phyloP scores from a whole-genome alignment of 2,888 invertebrate genomes.

The Zootermopsis nevadensis region DNA sequence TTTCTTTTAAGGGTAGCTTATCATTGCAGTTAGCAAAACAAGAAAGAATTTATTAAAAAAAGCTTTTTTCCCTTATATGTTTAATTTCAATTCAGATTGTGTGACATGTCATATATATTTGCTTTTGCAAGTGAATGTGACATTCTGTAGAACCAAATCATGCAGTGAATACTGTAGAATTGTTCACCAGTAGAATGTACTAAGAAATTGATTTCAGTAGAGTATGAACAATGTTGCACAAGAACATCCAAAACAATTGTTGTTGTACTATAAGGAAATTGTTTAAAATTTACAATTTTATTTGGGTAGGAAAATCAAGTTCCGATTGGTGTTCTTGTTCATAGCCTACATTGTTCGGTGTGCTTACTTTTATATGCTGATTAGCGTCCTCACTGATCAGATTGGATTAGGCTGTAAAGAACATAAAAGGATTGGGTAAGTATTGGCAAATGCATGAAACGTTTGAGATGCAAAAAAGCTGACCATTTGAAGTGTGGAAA shows the following conservation, averaged over 20 bases:
- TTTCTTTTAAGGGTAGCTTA: conserved; percentile 16
- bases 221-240: neutral
- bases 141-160: neutral
- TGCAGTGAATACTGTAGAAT: neutral
- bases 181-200: neutral
- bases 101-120: too few relatives aligned
- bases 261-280: neutral
- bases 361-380: neutral
- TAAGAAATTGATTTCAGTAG: neutral
- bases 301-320: neutral
- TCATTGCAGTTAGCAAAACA: conserved; percentile 1
- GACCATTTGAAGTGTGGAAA: too few relatives aligned
- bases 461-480: too few relatives aligned
- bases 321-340: neutral
- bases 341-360: neutral
- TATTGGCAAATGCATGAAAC: neutral
- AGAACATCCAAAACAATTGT: neutral
- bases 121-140: neutral
- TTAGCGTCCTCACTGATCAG: neutral
- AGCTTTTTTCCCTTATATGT: neutral
- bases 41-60: neutral
- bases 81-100: neutral
- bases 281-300: neutral
- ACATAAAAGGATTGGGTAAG: neutral
- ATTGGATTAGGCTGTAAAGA: conserved; percentile 5